phyloP scores from a whole-genome alignment of 1,140 invertebrate genomes.

The Anastatus disparis region DNA sequence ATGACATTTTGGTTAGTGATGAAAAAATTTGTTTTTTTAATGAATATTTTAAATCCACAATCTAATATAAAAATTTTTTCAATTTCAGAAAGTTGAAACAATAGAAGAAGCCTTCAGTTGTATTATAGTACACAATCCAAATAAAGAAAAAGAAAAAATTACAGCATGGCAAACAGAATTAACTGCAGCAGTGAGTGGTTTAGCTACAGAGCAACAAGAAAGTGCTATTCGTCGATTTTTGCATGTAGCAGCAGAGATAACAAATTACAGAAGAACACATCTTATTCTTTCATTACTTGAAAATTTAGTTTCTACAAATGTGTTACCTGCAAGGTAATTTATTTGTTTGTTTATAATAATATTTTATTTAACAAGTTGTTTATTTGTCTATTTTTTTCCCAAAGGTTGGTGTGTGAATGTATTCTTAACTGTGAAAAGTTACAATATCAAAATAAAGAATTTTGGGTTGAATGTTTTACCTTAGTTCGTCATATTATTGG shows the following conservation, averaged over 20 bases:
- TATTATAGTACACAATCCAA: conserved; percentile 79
- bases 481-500: conserved; percentile 87
- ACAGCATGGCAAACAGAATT: conserved; percentile 74
- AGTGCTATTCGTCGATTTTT: conserved; percentile 77
- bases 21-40: not conserved
- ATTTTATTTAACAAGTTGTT: not conserved
- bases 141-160: conserved; percentile 75
- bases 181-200: conserved; percentile 64
- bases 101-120: conserved; percentile 90
- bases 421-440: conserved; percentile 84
- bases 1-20: conserved; percentile 73
- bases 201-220: conserved; percentile 78
- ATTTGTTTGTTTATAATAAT: not conserved
- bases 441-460: conserved; percentile 78
- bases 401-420: conserved; percentile 84
- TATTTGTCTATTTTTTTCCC: not conserved
- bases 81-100: conserved; percentile 78
- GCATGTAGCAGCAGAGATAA: conserved; percentile 73
- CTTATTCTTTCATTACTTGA: conserved; percentile 79
- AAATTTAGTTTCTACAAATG: conserved; percentile 75
- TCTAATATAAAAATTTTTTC: not conserved
- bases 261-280: conserved; percentile 77
- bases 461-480: conserved; percentile 90
- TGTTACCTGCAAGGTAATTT: conserved; percentile 73
- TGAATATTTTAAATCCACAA: conserved; percentile 16